Conservation (phyloP, 1,140 invertebrate genomes). For the Belonocnema kinseyi region DNA sequence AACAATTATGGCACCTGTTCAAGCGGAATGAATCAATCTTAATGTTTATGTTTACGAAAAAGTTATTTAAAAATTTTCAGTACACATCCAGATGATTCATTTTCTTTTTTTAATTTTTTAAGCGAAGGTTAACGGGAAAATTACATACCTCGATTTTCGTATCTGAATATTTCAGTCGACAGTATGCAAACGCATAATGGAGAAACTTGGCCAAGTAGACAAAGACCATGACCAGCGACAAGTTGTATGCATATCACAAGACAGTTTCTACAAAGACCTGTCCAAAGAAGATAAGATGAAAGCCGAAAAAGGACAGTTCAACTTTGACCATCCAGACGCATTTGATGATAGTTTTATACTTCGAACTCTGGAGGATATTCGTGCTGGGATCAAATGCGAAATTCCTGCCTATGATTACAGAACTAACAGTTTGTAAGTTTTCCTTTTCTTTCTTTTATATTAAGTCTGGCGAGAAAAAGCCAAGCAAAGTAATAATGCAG, state of each 20-base stretch:
- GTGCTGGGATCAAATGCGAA: slow-evolving; percentile 88
- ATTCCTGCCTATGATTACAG: slow-evolving; percentile 95
- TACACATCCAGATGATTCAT: too few relatives aligned
- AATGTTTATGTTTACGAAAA: too few relatives aligned
- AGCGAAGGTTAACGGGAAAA: too few relatives aligned
- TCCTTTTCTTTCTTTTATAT: slow-evolving; percentile 6
- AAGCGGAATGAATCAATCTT: too few relatives aligned
- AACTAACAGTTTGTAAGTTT: slow-evolving; percentile 86
- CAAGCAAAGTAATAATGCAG: too few relatives aligned
- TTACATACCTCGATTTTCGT: slow-evolving; percentile 27
- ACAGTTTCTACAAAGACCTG: slow-evolving; percentile 95
- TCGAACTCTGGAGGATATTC: slow-evolving; percentile 86
- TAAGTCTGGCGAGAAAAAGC: background rate
- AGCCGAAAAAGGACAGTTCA: slow-evolving; percentile 94
- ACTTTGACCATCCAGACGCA: slow-evolving; percentile 98
- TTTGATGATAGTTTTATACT: slow-evolving; percentile 92
- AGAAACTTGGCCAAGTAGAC: slow-evolving; percentile 92
- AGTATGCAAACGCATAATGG: slow-evolving; percentile 97
- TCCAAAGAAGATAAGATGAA: slow-evolving; percentile 86
- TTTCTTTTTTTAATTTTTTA: too few relatives aligned
- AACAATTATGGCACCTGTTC: too few relatives aligned
- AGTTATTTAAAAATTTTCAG: too few relatives aligned
- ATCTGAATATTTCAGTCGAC: slow-evolving; percentile 84
- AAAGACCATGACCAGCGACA: slow-evolving; percentile 92
- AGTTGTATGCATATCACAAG: slow-evolving; percentile 96